Base-by-base conservation (phyloP, 2,113 vertebrate species). In the Casuarius casuarius region DNA sequence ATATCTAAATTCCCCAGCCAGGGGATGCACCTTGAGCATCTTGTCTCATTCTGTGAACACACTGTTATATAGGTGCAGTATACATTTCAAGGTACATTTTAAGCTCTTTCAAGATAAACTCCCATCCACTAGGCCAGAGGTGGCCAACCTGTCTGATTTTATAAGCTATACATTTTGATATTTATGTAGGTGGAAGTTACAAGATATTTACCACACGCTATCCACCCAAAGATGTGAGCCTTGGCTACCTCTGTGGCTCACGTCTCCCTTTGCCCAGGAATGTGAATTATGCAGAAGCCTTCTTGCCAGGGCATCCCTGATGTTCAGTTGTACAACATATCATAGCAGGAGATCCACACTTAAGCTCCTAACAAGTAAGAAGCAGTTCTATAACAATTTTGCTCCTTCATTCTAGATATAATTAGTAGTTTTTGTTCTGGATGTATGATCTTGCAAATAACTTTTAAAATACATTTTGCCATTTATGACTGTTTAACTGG, bases 111-210 rank as follows among this genome's bases (percentile, higher is more conserved):
- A 48, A 38, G 10, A 65, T 81, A 23, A 5, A 6, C 8, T 77
- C 67, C 33, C 18, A 51, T 31, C 8, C 13, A n/a, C 44, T n/a
- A 42, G n/a, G 31, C 5, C 31, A 66, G 20, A 90, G 33, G 4
- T 75, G 11, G 5, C 2, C 23, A 89, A 18, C 7, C 12, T 23
- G 2, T 26, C 48, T 59, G 22, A 29, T 86, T 71, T 31, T 58
- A 67, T 58, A 19, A 52, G 13, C 18, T 66, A 29, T 3, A 5
- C 0, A 0, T 7, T 65, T 54, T 28, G 25, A 52, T 7, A 5
- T 21, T 73, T 35, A 48, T 17, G 5, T 18, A 28, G 5, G 63
- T 25, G 42, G 46, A 83, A 76, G 17, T 4, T 52, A 6, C 9
- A 61, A 68, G 52, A 16, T 9, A 52, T 49, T 49, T 49, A 17